A percentile compares a stretch with the other conserved stretches of the same genome.
Evolutionary conservation across 2,888 invertebrate genomes (phyloP).

Genomic region (Eupithecia exiguata): DNA sequence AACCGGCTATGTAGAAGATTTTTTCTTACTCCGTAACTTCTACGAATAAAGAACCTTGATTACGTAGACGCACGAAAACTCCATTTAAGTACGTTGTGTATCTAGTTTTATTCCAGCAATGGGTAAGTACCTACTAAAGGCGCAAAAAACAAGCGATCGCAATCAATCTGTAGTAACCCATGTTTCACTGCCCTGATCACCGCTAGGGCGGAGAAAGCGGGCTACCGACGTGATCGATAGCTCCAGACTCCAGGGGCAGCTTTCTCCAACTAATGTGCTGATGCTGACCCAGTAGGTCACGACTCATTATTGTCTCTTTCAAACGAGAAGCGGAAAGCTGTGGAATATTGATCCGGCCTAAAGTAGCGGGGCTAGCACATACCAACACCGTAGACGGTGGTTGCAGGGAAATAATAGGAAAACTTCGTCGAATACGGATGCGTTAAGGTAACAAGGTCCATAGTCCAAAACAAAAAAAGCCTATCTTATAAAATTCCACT

Average conservation of each 20-base stretch:
- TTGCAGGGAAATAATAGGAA: not conserved
- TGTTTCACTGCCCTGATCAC: not conserved
- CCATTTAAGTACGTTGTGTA: not conserved
- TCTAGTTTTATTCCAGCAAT: not conserved
- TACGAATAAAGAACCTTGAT: not conserved
- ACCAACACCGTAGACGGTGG: not conserved
- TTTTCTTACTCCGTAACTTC: not conserved
- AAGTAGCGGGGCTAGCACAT: not conserved
- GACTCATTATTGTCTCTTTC: not conserved
- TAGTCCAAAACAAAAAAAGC: not conserved
- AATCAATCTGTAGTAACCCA: not conserved
- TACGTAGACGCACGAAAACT: not conserved
- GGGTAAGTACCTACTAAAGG: not conserved
- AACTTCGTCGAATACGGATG: not conserved
- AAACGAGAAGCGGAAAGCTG: not conserved
- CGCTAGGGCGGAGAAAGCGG: constrained; percentile 19
- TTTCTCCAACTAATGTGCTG: constrained; percentile 24
- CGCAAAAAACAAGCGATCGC: not conserved
- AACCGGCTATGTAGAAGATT: not conserved
- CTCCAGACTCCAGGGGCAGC: constrained; percentile 9
- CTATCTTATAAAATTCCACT: not conserved
- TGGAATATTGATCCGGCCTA: not conserved
- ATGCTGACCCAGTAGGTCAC: constrained; percentile 22
- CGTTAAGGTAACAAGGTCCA: not conserved
- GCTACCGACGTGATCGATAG: constrained; percentile 22